Evolutionary conservation across 2,888 invertebrate species (phyloP), one percentile per base, ranked within the genome.

Genomic region (Megalurothrips usitatus): DNA sequence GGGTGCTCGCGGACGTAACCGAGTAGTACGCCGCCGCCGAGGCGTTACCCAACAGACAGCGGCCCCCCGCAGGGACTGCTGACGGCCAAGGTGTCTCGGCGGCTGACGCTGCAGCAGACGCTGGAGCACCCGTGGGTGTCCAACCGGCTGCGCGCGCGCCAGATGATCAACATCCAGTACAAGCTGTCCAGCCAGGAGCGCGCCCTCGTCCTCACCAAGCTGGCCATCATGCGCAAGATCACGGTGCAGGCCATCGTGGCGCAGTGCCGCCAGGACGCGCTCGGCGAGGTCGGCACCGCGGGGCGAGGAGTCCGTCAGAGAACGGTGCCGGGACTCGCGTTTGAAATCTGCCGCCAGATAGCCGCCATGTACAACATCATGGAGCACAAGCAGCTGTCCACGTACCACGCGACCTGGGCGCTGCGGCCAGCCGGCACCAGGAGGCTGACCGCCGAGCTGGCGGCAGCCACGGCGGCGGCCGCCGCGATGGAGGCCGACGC

Each of bases 191-290:
- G 68, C 23, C 68, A 75, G 26, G 68, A 75, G 68, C 68, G 68
- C 68, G 68, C 68, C 23, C 68, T 75, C 26, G 12, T 75, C 23
- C 26, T 75, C 68, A 26, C 68, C 26, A 75, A 75, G 68, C 23
- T 75, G 68, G 68, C 68, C 68, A 26, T 75, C 68, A 23, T 75
- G 23, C 23, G n/a, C 23, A 75, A 75, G 23, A 75, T 12, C 23
- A 75, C 68, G 68, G 68, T 75, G 68, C 68, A 75, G 68, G n/a
- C 68, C 68, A 75, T 75, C 68, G 68, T 23, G 68, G 68, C 68
- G 68, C 68, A 75, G 68, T 75, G 68, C 23, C 68, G 68, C 68
- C 23, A 75, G 68, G 23, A 75, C 23, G 23, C 12, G 23, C 26
- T 75, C 23, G 68, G 68, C 68, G 68, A 75, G 68, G 68, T 75